These are phyloP conservation scores for Lamellibrachia columna DNA, from an alignment of 2,888 invertebrate species.

Conservation along the genomic window DNA sequence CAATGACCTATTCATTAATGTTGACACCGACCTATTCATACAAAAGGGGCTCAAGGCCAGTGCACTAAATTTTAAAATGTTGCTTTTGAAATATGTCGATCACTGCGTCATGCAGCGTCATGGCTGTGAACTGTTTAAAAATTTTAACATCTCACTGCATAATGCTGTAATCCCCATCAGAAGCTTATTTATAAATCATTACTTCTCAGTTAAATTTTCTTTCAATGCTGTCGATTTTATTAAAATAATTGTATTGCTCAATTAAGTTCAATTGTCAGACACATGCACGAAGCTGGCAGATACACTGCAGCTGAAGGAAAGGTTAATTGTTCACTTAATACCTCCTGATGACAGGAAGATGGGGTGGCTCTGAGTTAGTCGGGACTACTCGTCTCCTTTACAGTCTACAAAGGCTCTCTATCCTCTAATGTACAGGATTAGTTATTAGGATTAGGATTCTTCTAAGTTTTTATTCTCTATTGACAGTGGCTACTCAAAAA, in stretches of 20 bases:
- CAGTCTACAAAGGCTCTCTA: background rate
- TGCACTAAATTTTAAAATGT: no score
- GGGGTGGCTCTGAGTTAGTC: no score
- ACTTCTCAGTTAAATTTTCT: background rate
- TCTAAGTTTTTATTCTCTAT: background rate
- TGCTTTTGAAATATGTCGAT: no score
- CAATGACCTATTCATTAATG: no score
- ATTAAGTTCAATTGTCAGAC: background rate
- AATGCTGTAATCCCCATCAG: background rate
- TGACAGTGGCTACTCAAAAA: background rate
- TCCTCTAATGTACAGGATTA: background rate
- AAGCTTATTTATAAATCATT: background rate
- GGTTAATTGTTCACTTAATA: background rate
- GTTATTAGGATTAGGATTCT: no score
- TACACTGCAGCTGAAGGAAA: background rate
- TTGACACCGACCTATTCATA: no score
- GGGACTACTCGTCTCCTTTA: background rate
- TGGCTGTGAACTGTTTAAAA: background rate
- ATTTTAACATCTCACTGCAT: background rate
- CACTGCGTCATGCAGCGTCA: no score
- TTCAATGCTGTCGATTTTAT: background rate
- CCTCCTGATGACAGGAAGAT: background rate
- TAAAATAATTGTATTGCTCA: background rate
- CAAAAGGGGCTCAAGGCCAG: no score
- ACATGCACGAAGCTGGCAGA: background rate